Conservation (phyloP, 92 coral and sea anemone species). For the Plumapathes pennacea region DNA sequence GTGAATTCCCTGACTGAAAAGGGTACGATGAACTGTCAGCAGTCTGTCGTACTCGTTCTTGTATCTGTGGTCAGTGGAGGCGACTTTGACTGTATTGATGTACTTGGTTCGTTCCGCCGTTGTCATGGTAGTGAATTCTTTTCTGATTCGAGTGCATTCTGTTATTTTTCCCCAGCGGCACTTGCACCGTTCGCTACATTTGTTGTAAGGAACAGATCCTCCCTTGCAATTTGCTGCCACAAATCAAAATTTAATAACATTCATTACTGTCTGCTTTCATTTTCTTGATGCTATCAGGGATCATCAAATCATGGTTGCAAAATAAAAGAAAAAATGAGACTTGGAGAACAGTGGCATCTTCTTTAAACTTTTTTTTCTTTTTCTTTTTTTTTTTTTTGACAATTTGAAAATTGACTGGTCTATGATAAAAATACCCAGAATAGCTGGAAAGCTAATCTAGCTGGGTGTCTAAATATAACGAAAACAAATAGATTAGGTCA, state of each 20-base stretch:
- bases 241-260: background rate
- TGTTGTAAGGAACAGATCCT: slow-evolving; percentile 2
- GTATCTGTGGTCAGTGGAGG: slow-evolving; percentile 56
- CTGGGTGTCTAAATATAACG: too few species aligned
- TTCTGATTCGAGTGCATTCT: slow-evolving; percentile 50
- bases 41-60: slow-evolving; percentile 34
- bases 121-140: slow-evolving; percentile 56
- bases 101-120: slow-evolving; percentile 32
- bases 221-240: background rate
- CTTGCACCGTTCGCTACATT: slow-evolving; percentile 5
- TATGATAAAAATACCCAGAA: too few species aligned
- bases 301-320: too few species aligned
- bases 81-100: slow-evolving; percentile 29
- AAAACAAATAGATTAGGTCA: too few species aligned
- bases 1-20: slow-evolving; percentile 21
- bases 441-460: too few species aligned
- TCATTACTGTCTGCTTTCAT: too few species aligned
- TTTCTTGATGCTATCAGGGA: too few species aligned
- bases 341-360: too few species aligned
- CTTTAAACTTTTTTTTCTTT: too few species aligned
- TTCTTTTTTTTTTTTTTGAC: too few species aligned
- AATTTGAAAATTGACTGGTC: too few species aligned
- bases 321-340: too few species aligned
- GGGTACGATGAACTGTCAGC: slow-evolving; percentile 8
- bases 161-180: slow-evolving; percentile 15